A percentile compares a stretch with the other conserved stretches of the same genome.
phyloP scores from a whole-genome alignment of 1,140 invertebrate genomes.

The Cecropterus lyciades region DNA sequence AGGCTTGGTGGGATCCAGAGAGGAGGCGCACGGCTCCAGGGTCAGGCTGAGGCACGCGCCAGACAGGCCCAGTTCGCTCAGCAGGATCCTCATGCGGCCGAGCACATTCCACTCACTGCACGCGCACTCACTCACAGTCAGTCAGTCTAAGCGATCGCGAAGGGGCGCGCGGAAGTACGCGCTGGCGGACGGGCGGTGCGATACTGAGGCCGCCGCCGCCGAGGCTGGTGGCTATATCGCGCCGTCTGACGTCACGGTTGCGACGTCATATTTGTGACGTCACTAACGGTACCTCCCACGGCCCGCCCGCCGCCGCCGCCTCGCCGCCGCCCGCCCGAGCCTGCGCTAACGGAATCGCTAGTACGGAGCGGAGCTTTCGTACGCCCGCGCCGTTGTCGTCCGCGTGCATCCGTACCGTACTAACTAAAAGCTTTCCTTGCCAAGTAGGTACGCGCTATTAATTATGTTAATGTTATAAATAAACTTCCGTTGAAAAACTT shows the following conservation, averaged over 20 bases:
- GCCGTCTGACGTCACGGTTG: constrained; percentile 77
- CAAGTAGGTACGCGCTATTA: neutral
- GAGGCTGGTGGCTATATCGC: constrained; percentile 83
- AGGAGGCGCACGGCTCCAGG: constrained; percentile 78
- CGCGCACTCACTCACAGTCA: constrained; percentile 79
- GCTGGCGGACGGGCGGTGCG: constrained; percentile 75
- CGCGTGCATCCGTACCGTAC: constrained; percentile 30
- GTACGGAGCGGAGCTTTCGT: constrained; percentile 75
- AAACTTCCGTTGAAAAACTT: neutral
- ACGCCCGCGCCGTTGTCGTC: constrained; percentile 52
- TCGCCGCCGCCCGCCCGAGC: constrained; percentile 78
- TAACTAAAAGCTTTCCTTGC: constrained; percentile 13
- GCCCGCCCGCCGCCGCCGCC: constrained; percentile 72
- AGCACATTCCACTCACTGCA: constrained; percentile 82
- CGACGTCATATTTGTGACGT: constrained; percentile 80
- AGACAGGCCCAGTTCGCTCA: constrained; percentile 83
- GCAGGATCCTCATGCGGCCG: constrained; percentile 84
- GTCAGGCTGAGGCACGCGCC: constrained; percentile 80
- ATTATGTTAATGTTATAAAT: constrained; percentile 8
- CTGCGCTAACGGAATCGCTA: constrained; percentile 82
- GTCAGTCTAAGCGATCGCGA: constrained; percentile 63
- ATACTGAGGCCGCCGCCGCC: constrained; percentile 83
- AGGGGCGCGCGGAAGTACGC: constrained; percentile 72
- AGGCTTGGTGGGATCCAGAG: constrained; percentile 81
- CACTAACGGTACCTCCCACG: constrained; percentile 83